These are phyloP conservation scores for Anticlea derivata DNA, from an alignment of 2,888 invertebrate genomes.

Conservation along the genomic window DNA sequence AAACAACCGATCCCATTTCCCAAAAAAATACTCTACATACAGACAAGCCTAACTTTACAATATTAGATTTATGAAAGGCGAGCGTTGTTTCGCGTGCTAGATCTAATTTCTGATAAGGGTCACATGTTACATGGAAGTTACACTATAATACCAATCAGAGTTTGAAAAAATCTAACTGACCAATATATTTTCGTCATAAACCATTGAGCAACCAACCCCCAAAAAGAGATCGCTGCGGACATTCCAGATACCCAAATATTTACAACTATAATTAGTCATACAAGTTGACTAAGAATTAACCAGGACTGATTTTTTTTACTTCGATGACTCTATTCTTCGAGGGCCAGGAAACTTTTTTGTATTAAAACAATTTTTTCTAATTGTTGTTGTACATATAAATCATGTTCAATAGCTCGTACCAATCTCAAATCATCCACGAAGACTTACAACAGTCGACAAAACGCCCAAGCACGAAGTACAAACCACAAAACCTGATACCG, in stretches of 20 bases:
- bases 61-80: slow-evolving; percentile 18
- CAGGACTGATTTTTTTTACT: too few relatives aligned
- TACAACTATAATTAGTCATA: too few relatives aligned
- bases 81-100: slow-evolving; percentile 30
- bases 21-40: slow-evolving; percentile 21
- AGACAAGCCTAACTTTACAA: slow-evolving; percentile 16
- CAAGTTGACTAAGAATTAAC: too few relatives aligned
- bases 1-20: slow-evolving; percentile 1
- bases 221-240: too few relatives aligned
- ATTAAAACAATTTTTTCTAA: too few relatives aligned
- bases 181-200: slow-evolving; percentile 5
- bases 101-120: slow-evolving; percentile 34
- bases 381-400: too few relatives aligned
- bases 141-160: slow-evolving; percentile 17
- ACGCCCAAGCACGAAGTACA: too few relatives aligned
- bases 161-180: slow-evolving; percentile 7
- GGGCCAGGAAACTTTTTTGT: too few relatives aligned
- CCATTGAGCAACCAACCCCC: neutral
- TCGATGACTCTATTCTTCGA: too few relatives aligned
- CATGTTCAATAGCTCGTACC: slow-evolving; percentile 46
- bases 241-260: too few relatives aligned
- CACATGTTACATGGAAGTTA: slow-evolving; percentile 27
- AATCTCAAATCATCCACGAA: slow-evolving; percentile 52
- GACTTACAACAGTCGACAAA: slow-evolving; percentile 40
- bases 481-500: slow-evolving; percentile 1